These are phyloP conservation scores for Halcyon chelicuti DNA, from an alignment of 2,797 vertebrate genomes.

Conservation along the genomic window DNA sequence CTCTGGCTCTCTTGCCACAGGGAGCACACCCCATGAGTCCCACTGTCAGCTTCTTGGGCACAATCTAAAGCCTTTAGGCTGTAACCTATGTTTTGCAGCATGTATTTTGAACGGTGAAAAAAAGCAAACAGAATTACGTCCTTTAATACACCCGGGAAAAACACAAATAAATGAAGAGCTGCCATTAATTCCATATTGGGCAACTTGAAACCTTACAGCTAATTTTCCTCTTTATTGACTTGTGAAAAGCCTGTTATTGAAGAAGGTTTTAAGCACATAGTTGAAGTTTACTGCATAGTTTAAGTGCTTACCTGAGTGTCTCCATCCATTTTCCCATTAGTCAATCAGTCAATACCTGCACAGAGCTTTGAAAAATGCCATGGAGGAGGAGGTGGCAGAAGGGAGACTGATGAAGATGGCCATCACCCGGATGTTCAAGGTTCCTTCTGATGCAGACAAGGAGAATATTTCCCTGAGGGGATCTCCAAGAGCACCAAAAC, in stretches of 20 bases:
- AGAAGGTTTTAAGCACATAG: background rate
- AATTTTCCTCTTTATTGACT: background rate
- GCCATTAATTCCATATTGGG: background rate
- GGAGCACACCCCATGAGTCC: accelerated
- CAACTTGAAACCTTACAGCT: background rate
- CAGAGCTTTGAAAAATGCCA: background rate
- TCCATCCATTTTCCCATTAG: background rate
- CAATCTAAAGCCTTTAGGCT: background rate
- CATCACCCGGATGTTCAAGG: background rate
- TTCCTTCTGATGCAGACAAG: background rate
- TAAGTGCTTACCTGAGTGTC: background rate
- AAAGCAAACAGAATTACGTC: background rate
- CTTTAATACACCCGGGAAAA: background rate
- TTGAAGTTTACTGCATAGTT: background rate
- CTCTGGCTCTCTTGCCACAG: background rate
- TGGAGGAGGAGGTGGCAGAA: background rate
- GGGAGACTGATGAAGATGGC: background rate
- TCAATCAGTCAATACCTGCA: background rate
- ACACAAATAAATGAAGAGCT: background rate
- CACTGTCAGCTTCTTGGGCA: background rate
- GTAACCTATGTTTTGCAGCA: background rate
- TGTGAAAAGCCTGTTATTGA: background rate
- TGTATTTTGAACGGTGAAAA: background rate
- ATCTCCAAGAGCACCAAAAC: background rate
- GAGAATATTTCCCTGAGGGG: background rate